Evolutionary conservation across 2,797 vertebrate genomes (phyloP).

Genomic region (Anguilla anguilla): DNA sequence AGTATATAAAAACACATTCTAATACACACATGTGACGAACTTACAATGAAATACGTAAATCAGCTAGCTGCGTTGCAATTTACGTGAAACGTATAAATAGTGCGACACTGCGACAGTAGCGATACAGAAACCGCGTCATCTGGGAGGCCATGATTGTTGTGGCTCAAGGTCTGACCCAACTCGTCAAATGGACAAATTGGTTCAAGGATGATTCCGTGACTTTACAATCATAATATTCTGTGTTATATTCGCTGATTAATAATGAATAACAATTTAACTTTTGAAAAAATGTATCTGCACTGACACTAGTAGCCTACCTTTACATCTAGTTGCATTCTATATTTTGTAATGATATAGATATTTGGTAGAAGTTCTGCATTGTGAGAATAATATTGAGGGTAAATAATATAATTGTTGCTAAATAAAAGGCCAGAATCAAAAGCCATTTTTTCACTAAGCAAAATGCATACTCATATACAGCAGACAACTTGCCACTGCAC

Average conservation of each 20-base stretch:
- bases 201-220: no score
- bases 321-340: no score
- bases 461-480: neutral
- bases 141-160: slow-evolving; percentile 8
- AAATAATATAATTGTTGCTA: neutral
- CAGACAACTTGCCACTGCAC: neutral
- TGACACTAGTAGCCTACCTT: no score
- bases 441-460: neutral
- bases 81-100: neutral
- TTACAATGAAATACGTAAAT: neutral
- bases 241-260: no score
- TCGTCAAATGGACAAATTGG: no score
- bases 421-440: neutral
- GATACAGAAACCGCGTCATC: neutral
- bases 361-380: no score
- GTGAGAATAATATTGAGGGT: neutral
- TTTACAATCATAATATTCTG: no score
- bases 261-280: no score
- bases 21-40: neutral
- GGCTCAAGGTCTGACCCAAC: neutral
- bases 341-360: no score
- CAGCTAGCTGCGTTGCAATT: neutral
- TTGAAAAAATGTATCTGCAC: no score
- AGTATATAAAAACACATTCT: neutral
- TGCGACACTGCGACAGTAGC: neutral